A percentile compares a stretch with the other conserved stretches of the same genome.
These are phyloP conservation scores for Ferdinandea cuprea DNA, from an alignment of 2,888 invertebrate species.

Conservation along the genomic window DNA sequence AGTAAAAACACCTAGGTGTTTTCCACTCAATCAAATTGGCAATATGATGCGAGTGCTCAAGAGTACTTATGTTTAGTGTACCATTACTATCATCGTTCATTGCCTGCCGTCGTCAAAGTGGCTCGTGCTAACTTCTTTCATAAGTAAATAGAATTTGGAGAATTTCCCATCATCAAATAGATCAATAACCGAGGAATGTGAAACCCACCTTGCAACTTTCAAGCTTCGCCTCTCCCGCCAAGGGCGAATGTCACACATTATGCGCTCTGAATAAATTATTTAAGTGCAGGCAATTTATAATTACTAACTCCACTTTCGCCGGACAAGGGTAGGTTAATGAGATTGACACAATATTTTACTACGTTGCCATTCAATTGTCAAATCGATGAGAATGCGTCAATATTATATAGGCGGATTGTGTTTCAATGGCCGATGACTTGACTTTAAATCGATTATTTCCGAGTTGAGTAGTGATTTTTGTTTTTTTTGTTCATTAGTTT, in stretches of 20 bases:
- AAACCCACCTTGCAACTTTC: background rate
- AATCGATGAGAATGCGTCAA: slow-evolving; percentile 33
- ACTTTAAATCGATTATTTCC: slow-evolving; percentile 3
- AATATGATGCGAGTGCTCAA: background rate
- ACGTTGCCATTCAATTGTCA: slow-evolving; percentile 17
- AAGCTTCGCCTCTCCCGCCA: background rate
- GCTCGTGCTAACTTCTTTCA: slow-evolving; percentile 18
- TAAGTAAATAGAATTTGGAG: slow-evolving; percentile 17
- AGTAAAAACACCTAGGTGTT: background rate
- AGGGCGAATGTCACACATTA: slow-evolving; percentile 22
- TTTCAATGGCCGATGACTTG: background rate
- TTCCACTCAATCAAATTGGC: slow-evolving; percentile 35
- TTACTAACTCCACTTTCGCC: slow-evolving; percentile 16
- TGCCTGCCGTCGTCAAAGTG: background rate
- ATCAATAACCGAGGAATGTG: slow-evolving; percentile 1
- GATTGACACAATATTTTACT: slow-evolving; percentile 27
- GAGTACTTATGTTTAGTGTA: background rate
- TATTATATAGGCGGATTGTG: background rate
- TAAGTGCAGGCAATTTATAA: slow-evolving; percentile 31
- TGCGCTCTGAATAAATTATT: slow-evolving; percentile 25
- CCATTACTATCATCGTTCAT: slow-evolving; percentile 3
- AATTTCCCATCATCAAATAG: slow-evolving; percentile 1
- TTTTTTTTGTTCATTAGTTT: background rate
- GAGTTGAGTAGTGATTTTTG: background rate
- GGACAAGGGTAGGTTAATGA: background rate